A percentile compares a stretch with the other conserved stretches of the same genome.
These are phyloP conservation scores for Papilio machaon DNA, from an alignment of 1,140 invertebrate species.

Conservation along the genomic window DNA sequence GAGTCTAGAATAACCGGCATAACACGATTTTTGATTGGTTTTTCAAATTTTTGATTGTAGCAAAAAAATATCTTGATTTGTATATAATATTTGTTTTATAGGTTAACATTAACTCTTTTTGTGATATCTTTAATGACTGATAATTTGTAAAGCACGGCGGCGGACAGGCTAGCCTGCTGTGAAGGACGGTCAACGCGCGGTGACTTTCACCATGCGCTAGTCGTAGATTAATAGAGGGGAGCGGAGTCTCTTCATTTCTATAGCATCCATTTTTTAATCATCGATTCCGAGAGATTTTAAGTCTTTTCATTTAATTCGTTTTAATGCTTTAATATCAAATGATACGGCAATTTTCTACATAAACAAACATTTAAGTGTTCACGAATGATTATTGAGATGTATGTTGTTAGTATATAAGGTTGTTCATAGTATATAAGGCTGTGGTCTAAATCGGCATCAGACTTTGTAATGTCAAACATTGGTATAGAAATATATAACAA, in stretches of 20 bases:
- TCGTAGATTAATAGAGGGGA: slow-evolving; percentile 16
- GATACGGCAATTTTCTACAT: neutral
- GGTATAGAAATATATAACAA: too few relatives aligned
- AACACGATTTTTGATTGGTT: neutral
- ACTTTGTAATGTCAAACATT: neutral
- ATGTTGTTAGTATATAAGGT: neutral
- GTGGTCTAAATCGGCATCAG: neutral
- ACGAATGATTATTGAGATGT: neutral
- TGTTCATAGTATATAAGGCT: neutral
- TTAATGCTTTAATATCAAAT: neutral
- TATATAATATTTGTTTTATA: neutral
- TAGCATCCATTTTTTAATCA: neutral
- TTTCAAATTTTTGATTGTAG: neutral
- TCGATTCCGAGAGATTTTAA: neutral
- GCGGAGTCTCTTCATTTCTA: slow-evolving; percentile 7
- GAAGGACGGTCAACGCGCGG: slow-evolving; percentile 27
- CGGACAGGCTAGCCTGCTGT: neutral
- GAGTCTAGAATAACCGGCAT: neutral
- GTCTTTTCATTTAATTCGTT: neutral
- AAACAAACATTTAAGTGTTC: neutral
- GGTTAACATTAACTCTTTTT: slow-evolving; percentile 7
- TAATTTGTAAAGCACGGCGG: slow-evolving; percentile 20
- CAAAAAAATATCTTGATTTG: neutral
- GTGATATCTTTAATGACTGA: slow-evolving; percentile 12
- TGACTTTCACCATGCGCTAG: slow-evolving; percentile 31